Conservation (phyloP, 2,797 vertebrate genomes). For the Macrochelys suwanniensis region DNA sequence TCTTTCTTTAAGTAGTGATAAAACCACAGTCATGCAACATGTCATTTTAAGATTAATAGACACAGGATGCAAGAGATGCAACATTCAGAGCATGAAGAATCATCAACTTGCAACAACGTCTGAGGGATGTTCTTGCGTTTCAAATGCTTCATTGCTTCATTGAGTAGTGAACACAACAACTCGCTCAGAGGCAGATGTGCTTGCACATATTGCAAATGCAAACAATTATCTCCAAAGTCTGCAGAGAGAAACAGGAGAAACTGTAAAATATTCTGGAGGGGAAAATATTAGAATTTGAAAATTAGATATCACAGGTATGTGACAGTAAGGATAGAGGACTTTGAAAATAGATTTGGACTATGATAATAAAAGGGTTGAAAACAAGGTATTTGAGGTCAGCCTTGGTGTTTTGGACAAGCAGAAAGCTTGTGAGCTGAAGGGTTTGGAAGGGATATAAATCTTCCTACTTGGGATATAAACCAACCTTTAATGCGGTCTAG, state of each 20-base stretch:
- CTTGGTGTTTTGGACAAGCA: neutral
- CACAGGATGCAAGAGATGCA: slow-evolving; percentile 62
- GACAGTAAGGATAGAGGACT: neutral
- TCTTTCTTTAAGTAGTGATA: neutral
- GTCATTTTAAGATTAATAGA: slow-evolving; percentile 78
- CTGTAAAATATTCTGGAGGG: neutral
- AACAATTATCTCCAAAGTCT: slow-evolving; percentile 61
- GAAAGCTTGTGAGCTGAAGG: neutral
- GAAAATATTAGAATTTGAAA: neutral
- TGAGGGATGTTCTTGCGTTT: slow-evolving; percentile 70
- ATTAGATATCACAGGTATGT: neutral
- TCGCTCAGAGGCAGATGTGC: slow-evolving; percentile 72
- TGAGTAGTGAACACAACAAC: slow-evolving; percentile 75
- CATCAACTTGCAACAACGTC: slow-evolving; percentile 69
- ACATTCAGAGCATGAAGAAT: slow-evolving; percentile 78
- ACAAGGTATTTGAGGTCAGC: neutral
- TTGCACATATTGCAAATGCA: slow-evolving; percentile 46
- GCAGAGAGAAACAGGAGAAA: slow-evolving; percentile 34
- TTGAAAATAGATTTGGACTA: neutral
- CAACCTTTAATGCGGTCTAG: neutral
- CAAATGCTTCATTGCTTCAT: slow-evolving; percentile 77
- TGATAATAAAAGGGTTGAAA: neutral
- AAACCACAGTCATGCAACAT: slow-evolving; percentile 28
- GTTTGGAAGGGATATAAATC: neutral
- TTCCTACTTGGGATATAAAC: neutral